Evolutionary conservation across 2,888 invertebrate genomes (phyloP).

Genomic region (Acrobasis consociella): DNA sequence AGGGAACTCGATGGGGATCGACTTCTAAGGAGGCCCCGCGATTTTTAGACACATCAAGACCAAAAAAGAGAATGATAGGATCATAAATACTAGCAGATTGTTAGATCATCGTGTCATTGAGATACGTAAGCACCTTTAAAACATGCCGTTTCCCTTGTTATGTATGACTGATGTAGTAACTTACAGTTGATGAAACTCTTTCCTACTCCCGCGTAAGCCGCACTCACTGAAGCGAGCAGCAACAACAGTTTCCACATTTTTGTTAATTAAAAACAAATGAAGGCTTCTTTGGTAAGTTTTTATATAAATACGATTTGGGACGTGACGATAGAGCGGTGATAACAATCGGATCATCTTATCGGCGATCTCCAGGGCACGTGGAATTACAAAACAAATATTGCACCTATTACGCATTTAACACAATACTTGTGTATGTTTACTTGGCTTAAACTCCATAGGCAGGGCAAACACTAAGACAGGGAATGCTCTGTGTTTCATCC

Average conservation of each 20-base stretch:
- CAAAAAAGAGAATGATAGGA: no score
- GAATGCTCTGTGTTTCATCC: no score
- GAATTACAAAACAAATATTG: constrained; percentile 8
- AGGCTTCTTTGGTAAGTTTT: constrained; percentile 14
- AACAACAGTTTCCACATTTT: constrained; percentile 49
- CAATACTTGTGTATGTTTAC: not conserved
- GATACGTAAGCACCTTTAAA: no score
- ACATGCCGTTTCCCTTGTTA: not conserved
- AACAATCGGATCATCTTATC: constrained; percentile 26
- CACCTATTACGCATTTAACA: not conserved
- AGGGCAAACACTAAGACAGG: no score
- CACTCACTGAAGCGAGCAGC: constrained; percentile 36
- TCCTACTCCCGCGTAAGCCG: constrained; percentile 37
- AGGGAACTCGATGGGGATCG: no score
- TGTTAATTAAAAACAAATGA: constrained; percentile 28
- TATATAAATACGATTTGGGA: constrained; percentile 34
- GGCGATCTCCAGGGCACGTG: not conserved
- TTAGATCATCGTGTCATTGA: no score
- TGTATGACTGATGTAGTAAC: constrained; percentile 33
- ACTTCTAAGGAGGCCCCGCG: no score
- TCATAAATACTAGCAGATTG: no score
- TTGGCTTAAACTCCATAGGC: no score
- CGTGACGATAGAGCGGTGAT: constrained; percentile 33
- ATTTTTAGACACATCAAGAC: no score
- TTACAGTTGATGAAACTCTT: constrained; percentile 58